Base-by-base conservation (phyloP, 2,797 vertebrate species). In the Amphiprion clarkii region DNA sequence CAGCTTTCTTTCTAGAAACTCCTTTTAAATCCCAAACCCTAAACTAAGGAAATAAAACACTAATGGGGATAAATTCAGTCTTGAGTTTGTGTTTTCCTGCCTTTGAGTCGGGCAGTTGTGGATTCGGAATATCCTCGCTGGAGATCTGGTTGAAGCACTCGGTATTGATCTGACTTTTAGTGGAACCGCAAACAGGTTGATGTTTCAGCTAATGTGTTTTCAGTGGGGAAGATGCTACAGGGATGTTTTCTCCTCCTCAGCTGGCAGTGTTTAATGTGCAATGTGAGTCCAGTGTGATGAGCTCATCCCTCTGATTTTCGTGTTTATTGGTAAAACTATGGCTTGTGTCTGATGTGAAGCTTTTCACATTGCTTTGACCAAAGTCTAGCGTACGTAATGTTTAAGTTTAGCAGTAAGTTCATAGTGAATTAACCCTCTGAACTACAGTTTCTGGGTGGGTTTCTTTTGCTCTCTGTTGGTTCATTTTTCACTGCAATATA, bases 181-280 rank as follows among this genome's bases (percentile, higher is more conserved):
- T n/a, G 61, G 73, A 70, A 69, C 67, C 83, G 68, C 81, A 70
- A 66, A 64, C 69, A n/a, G 74, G 76, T 75, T 87, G 83, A 49
- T 46, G 74, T 83, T 86, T 82, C 85, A 78, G 53, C 78, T 87
- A 78, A 85, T 80, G 78, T 27, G 60, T 36, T 86, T 36, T 58
- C 21, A 55, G 58, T 9, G 58, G 68, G 59, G 31, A 49, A 25
- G 12, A 54, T 67, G 53, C 73, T 51, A 4, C 68, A 31, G 64
- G 46, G 52, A 81, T 21, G 65, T 49, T 80, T 67, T 21, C 64
- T 52, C 49, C 70, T 21, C 61, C 69, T 52, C 10, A 5, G 16
- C 14, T 31, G 33, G 49, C 52, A 10, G 23, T 7, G 53, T 71
- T 60, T 54, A 63, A 62, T 56, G 66, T 57, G 67, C 21, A 23